These are phyloP conservation scores for Eclectus roratus DNA, from an alignment of 2,113 vertebrate genomes.

Conservation along the genomic window DNA sequence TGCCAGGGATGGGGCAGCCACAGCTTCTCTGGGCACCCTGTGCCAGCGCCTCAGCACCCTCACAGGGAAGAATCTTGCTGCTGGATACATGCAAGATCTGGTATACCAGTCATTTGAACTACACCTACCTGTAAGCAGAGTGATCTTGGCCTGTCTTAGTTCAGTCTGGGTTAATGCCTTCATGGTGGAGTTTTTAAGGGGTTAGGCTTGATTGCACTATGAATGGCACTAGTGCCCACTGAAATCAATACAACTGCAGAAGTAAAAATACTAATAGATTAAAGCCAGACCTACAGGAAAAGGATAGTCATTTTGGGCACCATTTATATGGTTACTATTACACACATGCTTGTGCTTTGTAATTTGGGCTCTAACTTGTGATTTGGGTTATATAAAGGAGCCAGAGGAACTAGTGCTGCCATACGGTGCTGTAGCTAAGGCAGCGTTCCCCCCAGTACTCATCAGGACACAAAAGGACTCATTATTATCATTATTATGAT, in stretches of 20 bases:
- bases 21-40: not conserved
- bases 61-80: not conserved
- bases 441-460: slow-evolving; percentile 1
- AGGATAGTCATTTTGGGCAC: not conserved
- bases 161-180: not conserved
- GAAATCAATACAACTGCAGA: not conserved
- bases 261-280: not conserved
- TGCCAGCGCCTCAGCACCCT: not conserved
- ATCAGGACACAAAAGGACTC: not conserved
- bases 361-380: slow-evolving; percentile 30
- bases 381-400: not conserved
- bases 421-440: not conserved
- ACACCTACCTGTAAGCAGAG: not conserved
- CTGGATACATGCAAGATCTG: fast-evolving
- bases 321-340: not conserved
- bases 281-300: not conserved
- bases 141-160: not conserved
- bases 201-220: not conserved
- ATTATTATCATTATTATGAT: not conserved
- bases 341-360: not conserved
- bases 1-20: not conserved
- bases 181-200: not conserved
- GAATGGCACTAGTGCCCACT: fast-evolving
- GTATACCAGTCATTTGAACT: not conserved
- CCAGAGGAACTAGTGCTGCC: not conserved